Evolutionary conservation across 2,888 invertebrate genomes (phyloP).

Genomic region (Trachelus tabidus): DNA sequence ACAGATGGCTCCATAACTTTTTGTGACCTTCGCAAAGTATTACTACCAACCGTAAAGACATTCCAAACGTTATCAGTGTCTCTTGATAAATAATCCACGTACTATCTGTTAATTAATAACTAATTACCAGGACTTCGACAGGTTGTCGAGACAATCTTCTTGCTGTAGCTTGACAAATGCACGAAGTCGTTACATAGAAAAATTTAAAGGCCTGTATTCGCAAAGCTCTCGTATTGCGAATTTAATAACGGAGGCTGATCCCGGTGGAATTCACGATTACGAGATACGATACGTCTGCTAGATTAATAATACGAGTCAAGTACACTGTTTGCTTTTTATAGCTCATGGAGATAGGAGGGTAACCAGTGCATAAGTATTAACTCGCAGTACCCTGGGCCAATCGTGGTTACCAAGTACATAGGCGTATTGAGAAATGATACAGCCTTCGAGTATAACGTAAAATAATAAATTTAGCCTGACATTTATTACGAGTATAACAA

Average conservation of each 20-base stretch:
- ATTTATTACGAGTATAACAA: not conserved
- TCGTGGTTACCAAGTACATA: not conserved
- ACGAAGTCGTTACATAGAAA: not conserved
- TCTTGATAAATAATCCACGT: not conserved
- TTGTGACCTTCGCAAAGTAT: not conserved
- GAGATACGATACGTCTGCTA: not conserved
- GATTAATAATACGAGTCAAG: slow-evolving; percentile 1
- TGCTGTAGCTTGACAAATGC: not conserved
- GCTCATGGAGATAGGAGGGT: not conserved
- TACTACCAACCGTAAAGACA: not conserved
- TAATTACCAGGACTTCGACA: not conserved
- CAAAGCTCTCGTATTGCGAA: not conserved
- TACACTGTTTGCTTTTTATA: not conserved
- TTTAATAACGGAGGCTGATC: not conserved
- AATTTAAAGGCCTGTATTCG: not conserved
- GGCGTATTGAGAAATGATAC: not conserved
- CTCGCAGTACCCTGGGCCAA: not conserved
- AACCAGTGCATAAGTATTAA: not conserved
- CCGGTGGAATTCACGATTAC: not conserved
- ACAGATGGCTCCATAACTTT: not conserved
- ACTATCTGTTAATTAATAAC: not conserved
- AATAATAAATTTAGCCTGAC: not conserved
- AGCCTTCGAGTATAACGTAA: not conserved
- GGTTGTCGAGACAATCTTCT: not conserved
- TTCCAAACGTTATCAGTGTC: not conserved